Percentiles rank a stretch among this genome's conserved stretches.
Conservation (phyloP, 2,888 invertebrate genomes). For the Timema cristinae region DNA sequence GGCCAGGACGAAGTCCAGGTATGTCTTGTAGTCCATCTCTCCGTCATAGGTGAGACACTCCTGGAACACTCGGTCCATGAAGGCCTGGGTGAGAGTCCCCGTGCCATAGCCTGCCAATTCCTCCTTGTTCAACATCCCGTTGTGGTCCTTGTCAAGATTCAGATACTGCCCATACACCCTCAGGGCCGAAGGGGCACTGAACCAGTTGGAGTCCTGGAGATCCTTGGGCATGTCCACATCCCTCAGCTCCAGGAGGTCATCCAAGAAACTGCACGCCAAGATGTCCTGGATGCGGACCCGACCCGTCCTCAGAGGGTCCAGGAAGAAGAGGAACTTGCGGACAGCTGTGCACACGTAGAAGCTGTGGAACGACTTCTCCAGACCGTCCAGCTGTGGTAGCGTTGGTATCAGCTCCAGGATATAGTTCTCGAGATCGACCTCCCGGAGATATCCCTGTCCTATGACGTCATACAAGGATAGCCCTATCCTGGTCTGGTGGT, state of each 20-base stretch:
- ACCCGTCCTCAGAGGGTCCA: constrained; percentile 85
- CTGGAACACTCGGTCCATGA: constrained; percentile 90
- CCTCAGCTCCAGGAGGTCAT: constrained; percentile 83
- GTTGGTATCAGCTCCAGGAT: constrained; percentile 91
- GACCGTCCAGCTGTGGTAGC: constrained; percentile 79
- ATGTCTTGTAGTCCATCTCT: constrained; percentile 97
- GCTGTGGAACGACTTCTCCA: constrained; percentile 90
- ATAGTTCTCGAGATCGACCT: constrained; percentile 93
- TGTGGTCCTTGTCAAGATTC: constrained; percentile 89
- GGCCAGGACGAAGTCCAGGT: constrained; percentile 89
- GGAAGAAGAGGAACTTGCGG: constrained; percentile 91
- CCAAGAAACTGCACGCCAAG: constrained; percentile 84
- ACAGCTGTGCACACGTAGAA: constrained; percentile 97
- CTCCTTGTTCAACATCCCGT: constrained; percentile 90
- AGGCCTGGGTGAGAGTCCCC: constrained; percentile 85
- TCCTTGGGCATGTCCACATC: constrained; percentile 82
- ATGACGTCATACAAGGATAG: constrained; percentile 88
- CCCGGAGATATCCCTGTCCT: constrained; percentile 85
- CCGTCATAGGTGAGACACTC: constrained; percentile 93
- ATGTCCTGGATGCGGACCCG: constrained; percentile 88
- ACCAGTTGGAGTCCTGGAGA: constrained; percentile 84
- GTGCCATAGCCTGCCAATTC: constrained; percentile 90
- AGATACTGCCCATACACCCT: constrained; percentile 92
- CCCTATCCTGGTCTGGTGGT: constrained; percentile 91
- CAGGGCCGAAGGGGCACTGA: constrained; percentile 82